phyloP scores from a whole-genome alignment of 2,888 invertebrate genomes.

The Mimumesa dahlbomi region DNA sequence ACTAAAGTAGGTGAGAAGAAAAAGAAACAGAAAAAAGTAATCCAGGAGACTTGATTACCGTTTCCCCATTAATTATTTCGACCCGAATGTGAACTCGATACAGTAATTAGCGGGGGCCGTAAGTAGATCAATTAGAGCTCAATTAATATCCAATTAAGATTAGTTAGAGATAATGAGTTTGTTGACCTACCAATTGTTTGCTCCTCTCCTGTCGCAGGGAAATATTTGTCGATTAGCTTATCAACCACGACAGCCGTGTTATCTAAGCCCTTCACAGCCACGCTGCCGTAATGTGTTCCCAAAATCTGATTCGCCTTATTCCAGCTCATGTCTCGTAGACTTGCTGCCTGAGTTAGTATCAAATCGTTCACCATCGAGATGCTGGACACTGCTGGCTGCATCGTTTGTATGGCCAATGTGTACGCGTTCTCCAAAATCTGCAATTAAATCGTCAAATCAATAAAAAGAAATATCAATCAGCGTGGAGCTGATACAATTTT shows the following conservation, averaged over 20 bases:
- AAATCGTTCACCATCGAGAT: constrained; percentile 81
- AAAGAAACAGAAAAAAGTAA: too few relatives aligned
- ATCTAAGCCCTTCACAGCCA: constrained; percentile 86
- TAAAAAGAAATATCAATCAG: too few relatives aligned
- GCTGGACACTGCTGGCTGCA: constrained; percentile 74
- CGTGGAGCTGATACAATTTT: too few relatives aligned
- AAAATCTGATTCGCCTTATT: constrained; percentile 87
- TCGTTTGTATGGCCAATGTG: constrained; percentile 66
- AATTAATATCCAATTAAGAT: neutral
- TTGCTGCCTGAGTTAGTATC: constrained; percentile 84
- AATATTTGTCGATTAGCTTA: constrained; percentile 87
- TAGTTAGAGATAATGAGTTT: constrained; percentile 6
- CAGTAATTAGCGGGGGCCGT: too few relatives aligned
- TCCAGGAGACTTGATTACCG: too few relatives aligned
- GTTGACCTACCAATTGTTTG: constrained; percentile 45
- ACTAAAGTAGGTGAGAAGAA: neutral
- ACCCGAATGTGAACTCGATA: too few relatives aligned
- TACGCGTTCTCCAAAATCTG: constrained; percentile 75
- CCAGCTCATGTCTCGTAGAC: constrained; percentile 86
- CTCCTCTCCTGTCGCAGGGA: constrained; percentile 81
- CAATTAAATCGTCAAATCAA: too few relatives aligned
- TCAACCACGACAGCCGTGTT: constrained; percentile 86
- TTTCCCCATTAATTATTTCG: too few relatives aligned
- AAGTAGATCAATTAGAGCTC: neutral
- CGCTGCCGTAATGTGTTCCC: constrained; percentile 86